Evolutionary conservation across 2,797 vertebrate species (phyloP), one percentile per base, ranked within the genome.

Genomic region (Phalloptychus januarius): DNA sequence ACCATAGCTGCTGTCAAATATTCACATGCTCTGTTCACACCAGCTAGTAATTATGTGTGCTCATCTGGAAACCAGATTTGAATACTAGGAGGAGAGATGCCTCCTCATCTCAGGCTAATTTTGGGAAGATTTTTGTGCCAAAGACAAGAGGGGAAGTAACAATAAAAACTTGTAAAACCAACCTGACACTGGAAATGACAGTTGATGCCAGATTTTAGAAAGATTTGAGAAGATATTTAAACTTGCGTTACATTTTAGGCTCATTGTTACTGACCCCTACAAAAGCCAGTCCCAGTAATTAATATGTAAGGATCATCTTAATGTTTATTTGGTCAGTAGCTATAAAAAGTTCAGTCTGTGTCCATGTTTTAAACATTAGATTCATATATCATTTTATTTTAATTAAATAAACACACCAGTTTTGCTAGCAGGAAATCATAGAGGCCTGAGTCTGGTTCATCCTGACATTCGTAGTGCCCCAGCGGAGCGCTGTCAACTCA

Each of bases 401-500:
- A 61, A 18, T 25, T 52, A 10, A 23, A 50, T 50, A 45, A 40
- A 15, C 63, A 38, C 42, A 38, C 31, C 70, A 61, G 73, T 65
- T 67, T 46, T 69, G 81, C 71, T 63, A 45, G 70, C 31, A 70
- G 80, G 74, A 63, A 76, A 83, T 45, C 0, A 31, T 44, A 81
- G 72, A 83, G 69, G 71, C 73, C 1, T 50, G 80, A 77, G 54
- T 82, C 56, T 20, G 10, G 58, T 83, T 86, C 71, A 67, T 77
- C 80, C 79, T 89, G 81, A 86, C 78, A 80, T 75, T 85, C 6
- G 10, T 48, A 36, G 50, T 79, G 44, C 70, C 82, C 18, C 84
- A 77, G 87, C 88, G 31, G 84, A 86, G 74, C 5, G 78, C 88
- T 80, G 81, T 90, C 92, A 84, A 79, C 82, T 83, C 79, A 36